Evolutionary conservation across 2,888 invertebrate genomes (phyloP).

Genomic region (Cryptophagus acutangulus): DNA sequence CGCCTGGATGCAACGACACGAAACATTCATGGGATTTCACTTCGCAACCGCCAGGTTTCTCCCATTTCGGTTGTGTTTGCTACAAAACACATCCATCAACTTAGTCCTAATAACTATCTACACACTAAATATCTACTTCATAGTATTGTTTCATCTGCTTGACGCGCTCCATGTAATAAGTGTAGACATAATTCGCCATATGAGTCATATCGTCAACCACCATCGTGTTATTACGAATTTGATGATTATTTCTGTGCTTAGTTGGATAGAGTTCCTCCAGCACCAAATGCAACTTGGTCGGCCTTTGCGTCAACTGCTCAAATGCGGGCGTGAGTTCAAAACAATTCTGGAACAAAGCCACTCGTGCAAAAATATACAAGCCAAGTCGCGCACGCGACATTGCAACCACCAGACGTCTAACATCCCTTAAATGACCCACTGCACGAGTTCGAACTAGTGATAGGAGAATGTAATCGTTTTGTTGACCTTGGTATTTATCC

Average conservation of each 20-base stretch:
- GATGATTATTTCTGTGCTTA: slow-evolving; percentile 52
- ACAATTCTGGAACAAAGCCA: slow-evolving; percentile 90
- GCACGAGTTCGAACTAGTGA: slow-evolving; percentile 93
- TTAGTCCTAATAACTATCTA: not conserved
- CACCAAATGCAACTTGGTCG: slow-evolving; percentile 72
- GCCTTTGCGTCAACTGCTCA: slow-evolving; percentile 79
- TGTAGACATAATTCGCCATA: slow-evolving; percentile 92
- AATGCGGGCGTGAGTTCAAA: slow-evolving; percentile 96
- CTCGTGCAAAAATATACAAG: slow-evolving; percentile 91
- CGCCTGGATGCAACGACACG: slow-evolving; percentile 64
- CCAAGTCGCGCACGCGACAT: slow-evolving; percentile 97
- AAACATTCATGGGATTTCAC: slow-evolving; percentile 54
- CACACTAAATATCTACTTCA: slow-evolving; percentile 36
- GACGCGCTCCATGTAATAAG: slow-evolving; percentile 79
- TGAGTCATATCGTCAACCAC: slow-evolving; percentile 83
- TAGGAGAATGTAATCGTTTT: slow-evolving; percentile 96
- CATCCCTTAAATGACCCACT: slow-evolving; percentile 97
- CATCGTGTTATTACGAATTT: slow-evolving; percentile 51
- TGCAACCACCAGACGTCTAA: slow-evolving; percentile 93
- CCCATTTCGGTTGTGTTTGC: slow-evolving; percentile 53
- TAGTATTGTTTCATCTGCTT: slow-evolving; percentile 56
- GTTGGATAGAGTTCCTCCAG: slow-evolving; percentile 78
- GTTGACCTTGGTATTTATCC: slow-evolving; percentile 99
- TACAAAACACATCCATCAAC: slow-evolving; percentile 28
- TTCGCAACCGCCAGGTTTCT: slow-evolving; percentile 58